A percentile compares a stretch with the other conserved stretches of the same genome.
Evolutionary conservation across 2,113 vertebrate species (phyloP).

Genomic region (Bos taurus): ARS-UCD2.0 NC_037334.1:47025001-47025500

Average conservation of each 20-base stretch:
- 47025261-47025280: not conserved
- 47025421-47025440: not conserved
- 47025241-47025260: not conserved
- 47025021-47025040: accelerated
- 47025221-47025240: not conserved
- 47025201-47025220: not conserved
- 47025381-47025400: not conserved
- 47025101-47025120: not conserved
- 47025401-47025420: not conserved
- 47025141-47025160: not conserved
- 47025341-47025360: not conserved
- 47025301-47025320: not conserved
- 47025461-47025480: not conserved
- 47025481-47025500: not conserved
- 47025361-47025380: not conserved
- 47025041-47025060: not conserved
- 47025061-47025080: not conserved
- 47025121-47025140: not conserved
- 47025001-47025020: not conserved
- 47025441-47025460: not conserved
- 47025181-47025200: not conserved
- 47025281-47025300: not conserved
- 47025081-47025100: not conserved
- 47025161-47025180: not conserved
- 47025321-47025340: not conserved